phyloP scores from a whole-genome alignment of 1,140 invertebrate genomes.

The Neodiprion virginianus region DNA sequence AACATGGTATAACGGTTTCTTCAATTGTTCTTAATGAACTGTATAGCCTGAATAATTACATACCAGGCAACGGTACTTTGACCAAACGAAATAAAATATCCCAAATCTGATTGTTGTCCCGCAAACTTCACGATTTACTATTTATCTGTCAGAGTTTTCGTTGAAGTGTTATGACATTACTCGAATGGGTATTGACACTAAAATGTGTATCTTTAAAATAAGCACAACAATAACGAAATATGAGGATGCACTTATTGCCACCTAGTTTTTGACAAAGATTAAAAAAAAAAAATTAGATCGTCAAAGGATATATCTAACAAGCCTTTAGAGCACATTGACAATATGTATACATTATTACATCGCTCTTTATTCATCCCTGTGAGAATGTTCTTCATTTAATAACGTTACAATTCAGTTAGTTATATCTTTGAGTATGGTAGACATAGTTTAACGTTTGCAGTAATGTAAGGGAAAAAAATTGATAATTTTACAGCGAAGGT shows the following conservation, averaged over 20 bases:
- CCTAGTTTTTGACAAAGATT: neutral
- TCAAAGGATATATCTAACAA: neutral
- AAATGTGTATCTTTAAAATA: neutral
- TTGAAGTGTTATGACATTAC: neutral
- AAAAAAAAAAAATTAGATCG: neutral
- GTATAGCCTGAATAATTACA: too few species aligned
- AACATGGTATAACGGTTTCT: too few species aligned
- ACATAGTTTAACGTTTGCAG: neutral
- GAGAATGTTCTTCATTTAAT: neutral
- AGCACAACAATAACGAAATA: neutral
- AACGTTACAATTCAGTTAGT: neutral
- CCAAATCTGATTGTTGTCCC: too few species aligned
- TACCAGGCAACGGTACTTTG: too few species aligned
- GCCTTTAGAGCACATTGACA: neutral
- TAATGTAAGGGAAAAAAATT: too few species aligned
- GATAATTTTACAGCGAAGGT: too few species aligned
- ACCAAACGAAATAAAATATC: too few species aligned
- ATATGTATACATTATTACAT: neutral
- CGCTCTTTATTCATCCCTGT: neutral
- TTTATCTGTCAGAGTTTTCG: neutral
- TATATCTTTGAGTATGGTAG: neutral
- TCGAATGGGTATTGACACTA: neutral
- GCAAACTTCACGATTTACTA: neutral
- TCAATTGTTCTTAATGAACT: too few species aligned
- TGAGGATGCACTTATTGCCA: neutral